Evolutionary conservation across 2,797 vertebrate genomes (phyloP), one percentile per base, ranked within the genome.

Genomic region (Antennarius maculatus): DNA sequence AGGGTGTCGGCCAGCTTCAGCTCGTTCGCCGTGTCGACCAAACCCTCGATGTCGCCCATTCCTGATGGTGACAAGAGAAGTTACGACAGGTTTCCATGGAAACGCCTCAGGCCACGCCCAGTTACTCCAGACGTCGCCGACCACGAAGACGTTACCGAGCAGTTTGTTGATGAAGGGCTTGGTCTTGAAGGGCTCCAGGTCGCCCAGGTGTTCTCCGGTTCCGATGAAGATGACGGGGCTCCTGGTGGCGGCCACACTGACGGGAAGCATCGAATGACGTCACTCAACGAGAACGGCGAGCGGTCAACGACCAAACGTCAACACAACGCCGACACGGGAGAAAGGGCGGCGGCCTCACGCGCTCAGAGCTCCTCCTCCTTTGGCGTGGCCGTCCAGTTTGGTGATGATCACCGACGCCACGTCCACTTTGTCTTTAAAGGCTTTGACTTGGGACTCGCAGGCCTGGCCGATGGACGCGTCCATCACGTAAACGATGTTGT

Each of bases 141-240:
- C 18, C 10, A 5, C 5, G 3, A 18, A 6, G 10, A 60, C 3
- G 1, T 47, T 91, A 98, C 97, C 97, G 13, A 99, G 96, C 70
- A 99, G 95, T 82, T 99, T 99, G 93, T 97, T 99, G 90, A 99
- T 99, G 84, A 99, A 99, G n/a, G 97, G 97, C 46, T 99, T 97
- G 7, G 97, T 99, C 92, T 99, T 99, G 68, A 99, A 99, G 4
- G 97, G 97, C 79, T 99, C 97, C 16, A 99, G 98, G 92, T 99
- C 97, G 79, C 99, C 97, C 82, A 99, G 99, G 84, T 99, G 97
- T 78, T 99, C 97, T 0, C 97, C 97, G 28, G 97, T 99, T 58
- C 97, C 97, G 79, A 99, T 99, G 89, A 99, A 99, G 93, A 99
- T 99, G 77, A 99, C 99, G 60, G 97, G 97, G 88, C 97, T 98